These are phyloP conservation scores for Uria lomvia DNA, from an alignment of 2,113 vertebrate species.

Conservation along the genomic window DNA sequence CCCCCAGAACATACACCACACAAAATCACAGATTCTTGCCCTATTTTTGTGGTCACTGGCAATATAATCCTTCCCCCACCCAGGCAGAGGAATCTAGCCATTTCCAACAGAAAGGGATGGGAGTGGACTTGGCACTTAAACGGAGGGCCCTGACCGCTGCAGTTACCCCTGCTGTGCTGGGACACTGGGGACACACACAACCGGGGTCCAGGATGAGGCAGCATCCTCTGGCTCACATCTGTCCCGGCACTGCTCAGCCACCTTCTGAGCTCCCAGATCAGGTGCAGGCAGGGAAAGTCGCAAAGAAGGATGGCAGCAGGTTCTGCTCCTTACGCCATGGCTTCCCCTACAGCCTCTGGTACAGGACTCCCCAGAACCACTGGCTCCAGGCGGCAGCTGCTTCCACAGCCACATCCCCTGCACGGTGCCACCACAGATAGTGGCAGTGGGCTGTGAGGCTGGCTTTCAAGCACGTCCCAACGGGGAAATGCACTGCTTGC, in stretches of 20 bases:
- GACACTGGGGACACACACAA: not conserved
- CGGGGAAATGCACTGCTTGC: fast-evolving
- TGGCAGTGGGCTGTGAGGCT: fast-evolving
- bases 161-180: not conserved
- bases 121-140: not conserved
- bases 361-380: not conserved
- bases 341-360: too few species aligned
- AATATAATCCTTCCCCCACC: not conserved
- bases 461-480: not conserved
- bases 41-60: not conserved
- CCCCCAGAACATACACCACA: not conserved
- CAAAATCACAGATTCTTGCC: not conserved
- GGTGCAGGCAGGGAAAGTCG: not conserved
- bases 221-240: not conserved
- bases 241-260: not conserved
- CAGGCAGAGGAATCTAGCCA: fast-evolving
- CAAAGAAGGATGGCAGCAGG: not conserved
- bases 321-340: not conserved
- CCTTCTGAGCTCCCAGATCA: fast-evolving
- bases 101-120: not conserved
- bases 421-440: fast-evolving
- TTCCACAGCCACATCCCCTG: not conserved
- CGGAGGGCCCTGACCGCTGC: not conserved
- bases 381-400: fast-evolving
- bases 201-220: not conserved